Evolutionary conservation across 2,888 invertebrate species (phyloP), one percentile per base, ranked within the genome.

Genomic region (Anthophora plumipes): DNA sequence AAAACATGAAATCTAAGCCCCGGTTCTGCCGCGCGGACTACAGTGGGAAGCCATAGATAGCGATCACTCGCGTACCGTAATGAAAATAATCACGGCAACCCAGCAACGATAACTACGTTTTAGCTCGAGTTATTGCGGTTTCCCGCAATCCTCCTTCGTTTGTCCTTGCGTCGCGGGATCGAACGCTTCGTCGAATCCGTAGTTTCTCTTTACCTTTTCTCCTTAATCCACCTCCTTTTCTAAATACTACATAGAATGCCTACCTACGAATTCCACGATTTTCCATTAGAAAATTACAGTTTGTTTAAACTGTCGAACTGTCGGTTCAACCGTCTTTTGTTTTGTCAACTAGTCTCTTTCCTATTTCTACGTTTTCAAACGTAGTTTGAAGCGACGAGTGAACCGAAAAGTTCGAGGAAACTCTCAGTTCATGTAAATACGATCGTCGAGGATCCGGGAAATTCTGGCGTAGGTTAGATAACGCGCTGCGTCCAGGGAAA

Each of bases 1-100:
- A 93, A 93, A 93, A 93, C 92, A 93, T 91, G 92, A 91, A 92
- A 92, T 92, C 91, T 90, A 91, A 93, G 89, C 83, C 85, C 76
- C 83, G 84, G 80, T 82, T 83, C 70, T 82, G 88, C 85, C 80
- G 76, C 80, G 87, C 81, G 83, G 86, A 82, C 85, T 88, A 87
- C 90, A 91, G 90, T 92, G 92, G 91, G 92, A 92, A 92, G 90
- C 86, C 78, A 82, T 79, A 88, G 92, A 92, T 92, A 91, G 86
- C 88, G 86, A 92, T 92, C 92, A 85, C 64, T 57, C 61, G 87
- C 89, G 87, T 91, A 88, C 88, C 89, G 89, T 93, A 93, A 93
- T 93, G 93, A 93, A 92, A 93, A 93, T 93, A 93, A 93, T 93
- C 92, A 91, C 90, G 91, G 90, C 89, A 69, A 63, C 64, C 72